These are phyloP conservation scores for Yasuhikotakia modesta DNA, from an alignment of 2,797 vertebrate species.

Conservation along the genomic window DNA sequence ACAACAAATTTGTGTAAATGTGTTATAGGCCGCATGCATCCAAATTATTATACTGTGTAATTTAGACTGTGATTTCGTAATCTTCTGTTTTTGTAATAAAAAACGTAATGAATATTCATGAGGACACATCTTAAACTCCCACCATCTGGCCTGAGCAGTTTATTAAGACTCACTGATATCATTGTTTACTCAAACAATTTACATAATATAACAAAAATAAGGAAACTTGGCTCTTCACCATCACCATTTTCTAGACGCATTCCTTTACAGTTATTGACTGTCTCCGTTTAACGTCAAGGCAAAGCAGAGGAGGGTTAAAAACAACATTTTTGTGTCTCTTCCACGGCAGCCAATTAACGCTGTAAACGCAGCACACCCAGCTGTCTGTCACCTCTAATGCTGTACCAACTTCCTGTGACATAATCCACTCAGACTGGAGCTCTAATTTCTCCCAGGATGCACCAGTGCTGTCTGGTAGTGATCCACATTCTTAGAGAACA, in stretches of 20 bases:
- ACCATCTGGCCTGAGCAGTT: constrained; percentile 8
- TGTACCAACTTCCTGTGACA: constrained; percentile 23
- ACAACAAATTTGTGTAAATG: background rate
- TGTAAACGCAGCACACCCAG: constrained; percentile 54
- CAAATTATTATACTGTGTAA: background rate
- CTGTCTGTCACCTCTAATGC: constrained; percentile 36
- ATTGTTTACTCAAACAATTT: constrained; percentile 2
- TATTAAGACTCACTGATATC: constrained; percentile 23
- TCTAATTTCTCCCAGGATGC: constrained; percentile 38
- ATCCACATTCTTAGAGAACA: background rate
- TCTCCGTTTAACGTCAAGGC: background rate
- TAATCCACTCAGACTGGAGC: background rate
- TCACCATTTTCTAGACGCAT: background rate
- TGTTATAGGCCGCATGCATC: background rate
- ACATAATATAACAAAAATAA: background rate
- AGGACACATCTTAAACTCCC: background rate
- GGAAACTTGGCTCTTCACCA: background rate
- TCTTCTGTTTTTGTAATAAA: too few species aligned
- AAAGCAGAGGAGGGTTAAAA: constrained; percentile 42
- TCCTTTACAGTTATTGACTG: background rate
- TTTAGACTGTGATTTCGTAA: background rate
- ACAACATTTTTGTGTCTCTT: constrained; percentile 63
- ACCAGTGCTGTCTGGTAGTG: background rate
- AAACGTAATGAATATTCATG: constrained; percentile 1
- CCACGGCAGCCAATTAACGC: constrained; percentile 72